Conservation (phyloP, 1,140 invertebrate species). For the Aphaenogaster floridana region DNA sequence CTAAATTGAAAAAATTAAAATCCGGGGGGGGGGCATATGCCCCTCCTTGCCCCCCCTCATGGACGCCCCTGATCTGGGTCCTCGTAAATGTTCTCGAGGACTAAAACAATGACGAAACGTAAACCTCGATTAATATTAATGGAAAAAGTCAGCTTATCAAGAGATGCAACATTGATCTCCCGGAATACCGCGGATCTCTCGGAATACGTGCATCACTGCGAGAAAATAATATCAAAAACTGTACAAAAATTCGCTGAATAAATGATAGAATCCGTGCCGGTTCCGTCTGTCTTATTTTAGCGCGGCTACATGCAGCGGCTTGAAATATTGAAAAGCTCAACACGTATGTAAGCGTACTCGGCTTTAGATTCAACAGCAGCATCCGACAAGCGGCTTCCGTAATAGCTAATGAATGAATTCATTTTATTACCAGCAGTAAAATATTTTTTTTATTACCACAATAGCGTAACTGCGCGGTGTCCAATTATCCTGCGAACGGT, state of each 20-base stretch:
- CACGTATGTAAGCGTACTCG: background rate
- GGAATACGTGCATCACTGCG: background rate
- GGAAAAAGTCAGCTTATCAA: background rate
- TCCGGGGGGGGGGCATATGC: no score
- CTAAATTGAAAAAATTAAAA: no score
- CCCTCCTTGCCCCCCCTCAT: no score
- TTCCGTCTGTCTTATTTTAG: conserved; percentile 35
- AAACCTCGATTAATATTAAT: background rate
- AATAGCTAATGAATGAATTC: conserved; percentile 16
- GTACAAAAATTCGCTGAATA: conserved; percentile 47
- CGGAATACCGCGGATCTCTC: no score
- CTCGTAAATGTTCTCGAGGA: background rate
- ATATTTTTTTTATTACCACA: no score
- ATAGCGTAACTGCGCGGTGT: background rate
- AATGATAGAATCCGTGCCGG: conserved; percentile 20
- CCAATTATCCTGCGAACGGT: background rate
- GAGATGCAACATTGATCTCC: background rate
- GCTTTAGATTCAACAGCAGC: conserved; percentile 15
- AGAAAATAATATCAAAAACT: conserved; percentile 22
- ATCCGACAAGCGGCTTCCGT: background rate
- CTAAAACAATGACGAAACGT: background rate
- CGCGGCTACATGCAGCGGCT: background rate
- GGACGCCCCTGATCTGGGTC: no score
- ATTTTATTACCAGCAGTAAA: background rate
- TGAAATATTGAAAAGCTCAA: conserved; percentile 52